Evolutionary conservation across 2,888 invertebrate genomes (phyloP).

Genomic region (Abscondita cerata): DNA sequence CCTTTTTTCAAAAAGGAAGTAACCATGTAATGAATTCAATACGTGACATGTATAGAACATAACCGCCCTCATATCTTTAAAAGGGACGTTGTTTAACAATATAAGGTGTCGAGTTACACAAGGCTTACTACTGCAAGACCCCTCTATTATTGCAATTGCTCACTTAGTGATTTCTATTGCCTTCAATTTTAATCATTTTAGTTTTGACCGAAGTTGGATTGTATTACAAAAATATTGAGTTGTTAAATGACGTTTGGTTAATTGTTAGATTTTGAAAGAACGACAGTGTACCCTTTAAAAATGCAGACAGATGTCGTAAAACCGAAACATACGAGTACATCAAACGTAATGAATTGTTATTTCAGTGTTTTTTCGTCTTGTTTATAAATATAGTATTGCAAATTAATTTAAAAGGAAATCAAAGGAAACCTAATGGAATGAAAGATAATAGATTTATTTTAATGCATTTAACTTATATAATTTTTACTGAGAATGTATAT

Average conservation of each 20-base stretch:
- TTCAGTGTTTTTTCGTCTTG: too few species aligned
- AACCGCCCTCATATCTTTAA: constrained; percentile 29
- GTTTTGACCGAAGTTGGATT: constrained; percentile 22
- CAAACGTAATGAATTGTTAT: too few species aligned
- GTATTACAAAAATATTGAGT: constrained; percentile 14
- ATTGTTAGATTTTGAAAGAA: not conserved
- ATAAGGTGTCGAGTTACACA: constrained; percentile 38
- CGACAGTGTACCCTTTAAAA: too few species aligned
- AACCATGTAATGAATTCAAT: constrained; percentile 5
- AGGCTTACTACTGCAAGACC: constrained; percentile 36
- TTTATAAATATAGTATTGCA: too few species aligned
- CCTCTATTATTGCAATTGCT: constrained; percentile 40
- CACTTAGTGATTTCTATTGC: constrained; percentile 41
- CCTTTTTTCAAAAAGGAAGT: too few species aligned
- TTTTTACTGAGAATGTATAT: too few species aligned
- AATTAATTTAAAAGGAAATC: too few species aligned
- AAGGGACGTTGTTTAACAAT: constrained; percentile 35
- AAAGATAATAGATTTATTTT: too few species aligned
- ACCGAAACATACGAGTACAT: too few species aligned
- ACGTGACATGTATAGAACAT: constrained; percentile 11
- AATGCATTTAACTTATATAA: too few species aligned
- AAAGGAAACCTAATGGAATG: too few species aligned
- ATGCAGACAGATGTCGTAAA: too few species aligned
- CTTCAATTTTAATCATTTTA: constrained; percentile 32
- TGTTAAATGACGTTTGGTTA: not conserved